Conservation (phyloP, 2,113 vertebrate species). For the Struthio camelus region DNA sequence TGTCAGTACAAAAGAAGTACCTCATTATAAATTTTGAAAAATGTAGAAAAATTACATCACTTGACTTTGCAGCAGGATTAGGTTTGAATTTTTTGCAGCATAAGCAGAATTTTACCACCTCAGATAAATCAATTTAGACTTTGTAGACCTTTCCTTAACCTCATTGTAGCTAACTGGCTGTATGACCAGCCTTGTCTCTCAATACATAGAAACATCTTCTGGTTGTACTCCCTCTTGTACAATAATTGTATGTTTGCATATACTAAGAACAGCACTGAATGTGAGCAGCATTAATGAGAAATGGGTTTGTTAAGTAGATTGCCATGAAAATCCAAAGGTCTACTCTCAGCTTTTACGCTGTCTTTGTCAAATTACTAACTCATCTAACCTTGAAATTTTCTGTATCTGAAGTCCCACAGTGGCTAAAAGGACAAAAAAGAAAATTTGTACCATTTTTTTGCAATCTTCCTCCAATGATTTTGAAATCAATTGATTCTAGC, state of each 20-base stretch:
- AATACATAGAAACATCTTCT: not conserved
- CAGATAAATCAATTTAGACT: not conserved
- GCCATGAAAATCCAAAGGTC: not conserved
- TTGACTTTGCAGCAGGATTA: accelerated
- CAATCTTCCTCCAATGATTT: not conserved
- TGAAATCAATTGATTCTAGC: not conserved
- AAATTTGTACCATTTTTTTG: not conserved
- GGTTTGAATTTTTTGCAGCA: not conserved
- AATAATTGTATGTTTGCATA: not conserved
- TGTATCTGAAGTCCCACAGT: not conserved
- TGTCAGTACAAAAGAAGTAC: not conserved
- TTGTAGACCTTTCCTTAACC: not conserved
- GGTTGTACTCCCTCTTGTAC: not conserved
- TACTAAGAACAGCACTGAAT: not conserved
- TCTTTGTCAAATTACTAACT: not conserved
- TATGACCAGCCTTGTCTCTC: not conserved
- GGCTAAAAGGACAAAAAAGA: not conserved
- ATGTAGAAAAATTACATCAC: not conserved
- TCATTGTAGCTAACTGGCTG: not conserved
- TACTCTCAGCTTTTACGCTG: not conserved
- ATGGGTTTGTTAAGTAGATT: not conserved
- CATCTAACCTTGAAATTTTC: not conserved
- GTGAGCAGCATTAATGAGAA: not conserved
- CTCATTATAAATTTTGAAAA: not conserved
- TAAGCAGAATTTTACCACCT: not conserved